Evolutionary conservation across 2,888 invertebrate genomes (phyloP).

Genomic region (Rhamphomyia laevipes): DNA sequence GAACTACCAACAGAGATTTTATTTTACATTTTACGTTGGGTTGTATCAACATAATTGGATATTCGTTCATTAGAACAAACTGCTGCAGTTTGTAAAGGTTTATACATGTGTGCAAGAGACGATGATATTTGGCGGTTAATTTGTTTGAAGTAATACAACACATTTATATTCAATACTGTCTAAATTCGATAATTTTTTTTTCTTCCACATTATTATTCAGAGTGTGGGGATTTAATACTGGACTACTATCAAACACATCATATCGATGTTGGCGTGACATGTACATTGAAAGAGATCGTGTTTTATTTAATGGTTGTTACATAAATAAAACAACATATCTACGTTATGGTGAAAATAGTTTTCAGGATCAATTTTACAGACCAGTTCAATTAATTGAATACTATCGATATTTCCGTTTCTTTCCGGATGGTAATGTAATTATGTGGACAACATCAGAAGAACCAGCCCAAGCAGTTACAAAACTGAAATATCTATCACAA

Average conservation of each 20-base stretch:
- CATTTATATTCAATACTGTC: too few relatives aligned
- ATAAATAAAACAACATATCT: constrained; percentile 89
- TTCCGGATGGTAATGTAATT: constrained; percentile 68
- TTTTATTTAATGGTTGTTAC: constrained; percentile 82
- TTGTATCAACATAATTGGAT: constrained; percentile 79
- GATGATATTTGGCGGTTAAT: constrained; percentile 77
- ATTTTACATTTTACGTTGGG: constrained; percentile 78
- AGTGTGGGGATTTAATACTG: constrained; percentile 75
- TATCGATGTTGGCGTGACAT: constrained; percentile 73
- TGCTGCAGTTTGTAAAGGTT: constrained; percentile 68
- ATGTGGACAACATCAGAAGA: constrained; percentile 86
- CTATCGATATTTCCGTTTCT: constrained; percentile 68
- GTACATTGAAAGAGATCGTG: constrained; percentile 69
- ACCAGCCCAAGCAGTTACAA: constrained; percentile 56
- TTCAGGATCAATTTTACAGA: constrained; percentile 75
- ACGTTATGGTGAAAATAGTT: constrained; percentile 82
- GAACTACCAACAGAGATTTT: constrained; percentile 79
- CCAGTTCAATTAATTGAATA: constrained; percentile 90
- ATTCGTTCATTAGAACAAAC: constrained; percentile 71
- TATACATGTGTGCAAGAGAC: constrained; percentile 76
- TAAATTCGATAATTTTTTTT: too few relatives aligned
- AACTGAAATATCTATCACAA: constrained; percentile 48
- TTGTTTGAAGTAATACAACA: constrained; percentile 59
- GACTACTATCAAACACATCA: constrained; percentile 43
- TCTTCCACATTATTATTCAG: constrained; percentile 46